Percentiles rank a stretch among this genome's conserved stretches.
These are phyloP conservation scores for Ephydatia muelleri DNA, from an alignment of 37 sponge, comb jelly and placozoan genomes.

Conservation along the genomic window DNA sequence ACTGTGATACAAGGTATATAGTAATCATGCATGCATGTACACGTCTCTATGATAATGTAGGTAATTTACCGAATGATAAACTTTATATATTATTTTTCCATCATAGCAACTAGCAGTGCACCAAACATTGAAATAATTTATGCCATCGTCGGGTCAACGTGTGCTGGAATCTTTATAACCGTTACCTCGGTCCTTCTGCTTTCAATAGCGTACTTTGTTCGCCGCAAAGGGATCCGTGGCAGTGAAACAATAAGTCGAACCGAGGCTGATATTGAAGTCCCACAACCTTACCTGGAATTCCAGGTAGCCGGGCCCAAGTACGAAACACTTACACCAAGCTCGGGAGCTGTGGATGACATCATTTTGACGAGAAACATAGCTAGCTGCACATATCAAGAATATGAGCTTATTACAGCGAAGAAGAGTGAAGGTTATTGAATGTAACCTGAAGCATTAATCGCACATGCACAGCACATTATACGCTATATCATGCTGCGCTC, in stretches of 20 bases:
- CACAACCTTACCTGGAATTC: background rate
- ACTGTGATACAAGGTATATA: too few species aligned
- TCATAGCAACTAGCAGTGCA: background rate
- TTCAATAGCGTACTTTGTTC: background rate
- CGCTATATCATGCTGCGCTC: too few species aligned
- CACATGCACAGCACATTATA: too few species aligned
- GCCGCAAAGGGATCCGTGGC: background rate
- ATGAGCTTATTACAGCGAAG: background rate
- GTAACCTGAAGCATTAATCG: background rate
- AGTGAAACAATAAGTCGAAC: background rate
- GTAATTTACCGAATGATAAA: too few species aligned
- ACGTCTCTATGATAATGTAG: too few species aligned
- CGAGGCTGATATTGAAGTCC: background rate
- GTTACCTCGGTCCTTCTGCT: background rate
- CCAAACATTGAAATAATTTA: background rate
- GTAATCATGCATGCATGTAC: too few species aligned
- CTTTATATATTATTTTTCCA: too few species aligned
- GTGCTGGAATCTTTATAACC: background rate
- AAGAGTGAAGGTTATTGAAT: background rate
- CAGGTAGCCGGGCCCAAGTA: background rate
- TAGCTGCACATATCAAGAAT: background rate
- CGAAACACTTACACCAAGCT: background rate
- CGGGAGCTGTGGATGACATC: background rate
- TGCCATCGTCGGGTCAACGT: background rate
- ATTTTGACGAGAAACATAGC: background rate